Evolutionary conservation across 2,797 vertebrate species (phyloP), one percentile per base, ranked within the genome.

Genomic region (Jordanella pulchra): DNA sequence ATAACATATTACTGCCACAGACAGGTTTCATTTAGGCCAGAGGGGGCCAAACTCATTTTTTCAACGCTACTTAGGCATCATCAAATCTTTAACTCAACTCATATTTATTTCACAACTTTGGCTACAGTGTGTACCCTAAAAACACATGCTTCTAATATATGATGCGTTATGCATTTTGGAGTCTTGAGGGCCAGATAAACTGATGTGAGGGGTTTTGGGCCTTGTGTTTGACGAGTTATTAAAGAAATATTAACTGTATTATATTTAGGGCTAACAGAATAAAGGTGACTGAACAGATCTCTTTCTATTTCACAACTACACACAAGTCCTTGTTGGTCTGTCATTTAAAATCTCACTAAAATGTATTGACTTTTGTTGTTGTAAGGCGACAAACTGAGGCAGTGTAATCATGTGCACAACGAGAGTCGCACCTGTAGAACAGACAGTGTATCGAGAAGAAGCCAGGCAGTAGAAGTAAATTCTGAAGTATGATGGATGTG

Each of bases 401-500:
- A 63, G 12, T 42, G 23, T 39, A 21, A 23, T 71, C 35, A 78
- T 53, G 78, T 71, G 75, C 66, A 80, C 69, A 67, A 51, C 39
- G 51, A 35, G 27, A 69, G 73, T 69, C 70, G 82, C 63, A 48
- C 71, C 79, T 75, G 75, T 83, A 79, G 84, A 75, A 75, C 28
- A 53, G 64, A 76, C 76, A 81, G 80, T 78, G 68, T 83, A 75
- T 67, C 75, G 76, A 72, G 58, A 84, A 72, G 60, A 69, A 70
- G 35, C 66, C 72, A 75, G 81, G 73, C 15, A 53, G 77, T 76
- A 76, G 44, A 79, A 75, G 77, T 66, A 74, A 79, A 84, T 73
- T 71, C 67, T 71, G 75, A 84, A 79, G 65, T 87, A 86, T 83
- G 87, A 88, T 84, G 76, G 79, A 87, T 88, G 82, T 83, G 67